Evolutionary conservation across 2,113 vertebrate genomes (phyloP).

Genomic region (Lophura nycthemera): DNA sequence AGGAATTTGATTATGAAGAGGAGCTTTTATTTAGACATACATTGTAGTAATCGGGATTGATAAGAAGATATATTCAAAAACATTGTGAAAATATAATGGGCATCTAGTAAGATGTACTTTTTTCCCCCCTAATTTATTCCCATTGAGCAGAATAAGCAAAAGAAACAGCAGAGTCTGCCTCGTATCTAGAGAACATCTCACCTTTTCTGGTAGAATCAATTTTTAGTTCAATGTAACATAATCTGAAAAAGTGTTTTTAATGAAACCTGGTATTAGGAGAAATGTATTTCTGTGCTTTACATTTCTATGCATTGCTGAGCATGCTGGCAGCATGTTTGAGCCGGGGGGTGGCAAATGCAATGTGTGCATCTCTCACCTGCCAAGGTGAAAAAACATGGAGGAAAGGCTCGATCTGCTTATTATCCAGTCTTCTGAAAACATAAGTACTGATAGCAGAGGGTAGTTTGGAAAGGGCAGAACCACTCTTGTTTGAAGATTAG

Average conservation of each 20-base stretch:
- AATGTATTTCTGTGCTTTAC: neutral
- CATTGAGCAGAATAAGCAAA: neutral
- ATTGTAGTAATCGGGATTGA: conserved; percentile 30
- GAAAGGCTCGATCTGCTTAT: neutral
- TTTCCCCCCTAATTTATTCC: neutral
- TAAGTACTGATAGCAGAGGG: neutral
- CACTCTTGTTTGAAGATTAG: neutral
- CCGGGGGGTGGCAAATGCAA: neutral
- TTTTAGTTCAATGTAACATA: conserved; percentile 37
- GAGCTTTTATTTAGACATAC: conserved; percentile 27
- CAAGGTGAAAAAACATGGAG: neutral
- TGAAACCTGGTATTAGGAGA: neutral
- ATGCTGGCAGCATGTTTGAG: neutral
- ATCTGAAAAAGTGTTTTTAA: conserved; percentile 17
- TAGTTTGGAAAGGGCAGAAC: neutral
- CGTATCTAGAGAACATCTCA: conserved; percentile 7
- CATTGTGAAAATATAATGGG: conserved; percentile 22
- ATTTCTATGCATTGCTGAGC: neutral
- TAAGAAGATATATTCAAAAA: conserved; percentile 19
- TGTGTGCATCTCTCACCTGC: neutral
- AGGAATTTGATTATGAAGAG: conserved; percentile 22
- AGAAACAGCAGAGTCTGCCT: conserved; percentile 12
- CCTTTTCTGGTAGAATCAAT: conserved; percentile 41
- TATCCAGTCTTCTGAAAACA: neutral
- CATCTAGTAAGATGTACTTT: neutral